phyloP scores from a whole-genome alignment of 1,140 invertebrate genomes.

The Babylonia areolata region DNA sequence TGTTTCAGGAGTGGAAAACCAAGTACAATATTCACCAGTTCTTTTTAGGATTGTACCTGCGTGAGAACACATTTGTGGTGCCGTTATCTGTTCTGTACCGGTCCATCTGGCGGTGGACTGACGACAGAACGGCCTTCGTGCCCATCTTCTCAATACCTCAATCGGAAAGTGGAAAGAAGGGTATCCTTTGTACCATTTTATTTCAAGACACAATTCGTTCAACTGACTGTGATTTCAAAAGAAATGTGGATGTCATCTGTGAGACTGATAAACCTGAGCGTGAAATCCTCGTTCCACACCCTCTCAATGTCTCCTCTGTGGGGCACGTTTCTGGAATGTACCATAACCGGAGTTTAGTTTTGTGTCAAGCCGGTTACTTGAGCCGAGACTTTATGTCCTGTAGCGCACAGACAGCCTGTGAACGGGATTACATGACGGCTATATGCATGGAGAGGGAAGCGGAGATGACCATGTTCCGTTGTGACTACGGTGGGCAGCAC shows the following conservation, averaged over 20 bases:
- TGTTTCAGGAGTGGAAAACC: background rate
- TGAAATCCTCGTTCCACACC: background rate
- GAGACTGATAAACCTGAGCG: background rate
- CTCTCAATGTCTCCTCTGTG: background rate
- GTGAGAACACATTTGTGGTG: background rate
- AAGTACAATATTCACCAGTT: background rate
- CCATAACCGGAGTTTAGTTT: background rate
- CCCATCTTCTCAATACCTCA: too few relatives aligned
- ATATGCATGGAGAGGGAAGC: background rate
- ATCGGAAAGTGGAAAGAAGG: background rate
- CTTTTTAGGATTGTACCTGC: background rate
- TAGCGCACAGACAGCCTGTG: background rate
- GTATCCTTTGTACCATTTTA: background rate
- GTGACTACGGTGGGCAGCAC: background rate
- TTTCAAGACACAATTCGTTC: background rate
- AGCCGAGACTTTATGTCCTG: background rate
- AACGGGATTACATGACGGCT: too few relatives aligned
- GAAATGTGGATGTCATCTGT: background rate
- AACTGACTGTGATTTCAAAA: background rate
- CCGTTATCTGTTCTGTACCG: background rate
- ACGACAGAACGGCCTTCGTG: background rate
- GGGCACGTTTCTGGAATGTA: too few relatives aligned
- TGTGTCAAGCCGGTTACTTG: background rate
- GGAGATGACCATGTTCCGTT: background rate
- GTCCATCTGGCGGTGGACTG: slow-evolving; percentile 4